Base-by-base conservation (phyloP, 2,888 invertebrate species). In the Xestia rhomboidea region DNA sequence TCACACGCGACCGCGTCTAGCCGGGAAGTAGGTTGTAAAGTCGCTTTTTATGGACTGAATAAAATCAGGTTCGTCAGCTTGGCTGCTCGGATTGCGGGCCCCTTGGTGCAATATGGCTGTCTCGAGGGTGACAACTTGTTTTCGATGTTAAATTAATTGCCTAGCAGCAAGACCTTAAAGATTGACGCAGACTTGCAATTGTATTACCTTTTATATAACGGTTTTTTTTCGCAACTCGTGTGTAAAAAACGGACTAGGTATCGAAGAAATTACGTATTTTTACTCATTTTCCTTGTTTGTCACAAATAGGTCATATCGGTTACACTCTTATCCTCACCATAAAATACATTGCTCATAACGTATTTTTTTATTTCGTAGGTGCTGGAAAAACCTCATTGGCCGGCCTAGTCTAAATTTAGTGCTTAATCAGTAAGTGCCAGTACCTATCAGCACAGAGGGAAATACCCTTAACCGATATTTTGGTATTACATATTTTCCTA, bases 1-100 rank as follows among this genome's bases (percentile, higher is more conserved):
- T 86, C 82, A 91, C 92, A 92, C 94, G 93, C 93, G 92, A 93
- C 88, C 89, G 88, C 88, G 95, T 94, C 95, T 95, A 94, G 95
- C 93, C 95, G 91, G 95, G 94, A 94, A 93, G 91, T 92, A 85
- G 89, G 69, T 79, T 79, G 79, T 92, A 91, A 92, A 90, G 88
- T 83, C 85, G 87, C 74, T 92, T 94, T 93, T 93, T 92, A 92
- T 92, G 89, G 90, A 80, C 89, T 89, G 87, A 92, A 91, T 91
- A 87, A 89, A 91, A 93, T 93, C 92, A 91, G 89, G 86, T 83
- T 83, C 77, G 83, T 83, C 51, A 76, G 82, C 87, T 84, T 75
- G 63, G 38, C 46, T 54, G 46, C 46, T 63, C 24, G 77, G 67
- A 30, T 27, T 60, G 64, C 64, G 71, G 76, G 57, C 41, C 49